A percentile compares a stretch with the other conserved stretches of the same genome.
Evolutionary conservation across 1,140 invertebrate species (phyloP).

Genomic region (Macrocentrus cingulum): DNA sequence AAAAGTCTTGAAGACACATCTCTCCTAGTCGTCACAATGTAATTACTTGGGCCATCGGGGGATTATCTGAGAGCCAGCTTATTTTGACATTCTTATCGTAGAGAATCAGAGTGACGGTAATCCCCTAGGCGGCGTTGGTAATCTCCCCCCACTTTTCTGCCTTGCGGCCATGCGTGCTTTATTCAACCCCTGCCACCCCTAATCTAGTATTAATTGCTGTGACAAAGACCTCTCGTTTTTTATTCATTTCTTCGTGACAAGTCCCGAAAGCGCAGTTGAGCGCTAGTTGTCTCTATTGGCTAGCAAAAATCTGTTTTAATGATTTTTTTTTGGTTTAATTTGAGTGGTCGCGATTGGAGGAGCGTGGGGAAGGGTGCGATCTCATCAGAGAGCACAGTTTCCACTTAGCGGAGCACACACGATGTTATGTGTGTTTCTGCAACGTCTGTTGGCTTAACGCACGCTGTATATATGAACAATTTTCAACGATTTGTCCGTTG

Average conservation of each 20-base stretch:
- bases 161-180: not conserved
- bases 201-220: conserved; percentile 59
- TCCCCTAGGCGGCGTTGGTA: conserved; percentile 51
- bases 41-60: conserved; percentile 45
- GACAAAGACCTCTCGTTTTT: too few relatives aligned
- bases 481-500: conserved; percentile 21
- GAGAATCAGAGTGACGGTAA: conserved; percentile 52
- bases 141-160: conserved; percentile 39
- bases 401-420: conserved; percentile 1
- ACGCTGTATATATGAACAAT: conserved; percentile 21
- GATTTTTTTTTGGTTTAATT: not conserved
- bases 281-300: conserved; percentile 31
- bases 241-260: too few relatives aligned
- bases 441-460: too few relatives aligned
- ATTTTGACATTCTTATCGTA: conserved; percentile 56
- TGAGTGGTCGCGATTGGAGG: not conserved
- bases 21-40: conserved; percentile 44
- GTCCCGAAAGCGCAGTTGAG: conserved; percentile 31
- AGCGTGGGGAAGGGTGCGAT: not conserved
- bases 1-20: not conserved
- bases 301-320: not conserved
- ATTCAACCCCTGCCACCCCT: conserved; percentile 23
- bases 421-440: too few relatives aligned
- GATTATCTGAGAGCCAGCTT: conserved; percentile 42
- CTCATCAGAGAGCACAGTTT: not conserved